Evolutionary conservation across 2,888 invertebrate species (phyloP).

Genomic region (Phortica magna): DNA sequence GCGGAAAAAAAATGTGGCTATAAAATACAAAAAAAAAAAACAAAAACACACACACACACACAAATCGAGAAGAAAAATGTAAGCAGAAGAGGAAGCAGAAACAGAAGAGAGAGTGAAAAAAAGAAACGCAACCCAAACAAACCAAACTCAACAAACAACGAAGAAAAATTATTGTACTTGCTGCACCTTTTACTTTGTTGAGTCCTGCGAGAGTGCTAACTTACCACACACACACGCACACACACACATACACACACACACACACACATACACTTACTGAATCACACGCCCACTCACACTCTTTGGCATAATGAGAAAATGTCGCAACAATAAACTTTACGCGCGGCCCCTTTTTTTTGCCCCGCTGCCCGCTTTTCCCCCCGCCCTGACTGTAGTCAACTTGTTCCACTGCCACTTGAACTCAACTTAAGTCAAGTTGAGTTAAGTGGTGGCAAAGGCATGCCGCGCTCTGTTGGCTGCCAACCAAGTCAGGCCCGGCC

Average conservation of each 20-base stretch:
- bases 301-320: slow-evolving; percentile 24
- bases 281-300: background rate
- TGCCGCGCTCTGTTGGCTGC: background rate
- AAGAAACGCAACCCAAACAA: background rate
- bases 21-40: slow-evolving; percentile 2
- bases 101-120: background rate
- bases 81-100: no score
- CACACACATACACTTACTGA: background rate
- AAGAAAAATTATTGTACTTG: slow-evolving; percentile 1
- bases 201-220: slow-evolving; percentile 16
- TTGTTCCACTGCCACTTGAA: slow-evolving; percentile 19
- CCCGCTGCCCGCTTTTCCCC: background rate
- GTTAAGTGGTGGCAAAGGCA: background rate
- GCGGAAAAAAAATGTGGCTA: background rate
- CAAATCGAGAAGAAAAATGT: no score
- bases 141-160: background rate
- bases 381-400: background rate
- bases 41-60: background rate
- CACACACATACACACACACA: background rate
- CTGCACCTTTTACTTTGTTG: slow-evolving; percentile 20
- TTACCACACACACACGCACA: slow-evolving; percentile 1
- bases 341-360: background rate
- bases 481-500: background rate
- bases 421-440: slow-evolving; percentile 1
- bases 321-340: slow-evolving; percentile 32